Evolutionary conservation across 2,888 invertebrate genomes (phyloP), one percentile per base, ranked within the genome.

Genomic region (Mythimna lalbum): DNA sequence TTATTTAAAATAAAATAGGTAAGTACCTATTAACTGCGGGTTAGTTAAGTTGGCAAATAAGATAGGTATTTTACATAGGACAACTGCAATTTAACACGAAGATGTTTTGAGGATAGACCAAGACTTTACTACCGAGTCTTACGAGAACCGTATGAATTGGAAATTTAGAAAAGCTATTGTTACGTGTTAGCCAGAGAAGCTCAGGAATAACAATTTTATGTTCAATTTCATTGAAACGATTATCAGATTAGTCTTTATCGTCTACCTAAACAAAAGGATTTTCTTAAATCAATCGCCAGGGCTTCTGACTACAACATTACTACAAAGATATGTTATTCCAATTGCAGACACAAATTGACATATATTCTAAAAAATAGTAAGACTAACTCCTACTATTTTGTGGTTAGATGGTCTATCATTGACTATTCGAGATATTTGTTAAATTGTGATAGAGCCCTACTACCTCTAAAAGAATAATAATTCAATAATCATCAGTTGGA

Each of bases 341-440:
- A 72, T 50, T 56, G 55, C 39, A 56, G n/a, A 62, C 9, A 53
- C 14, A 55, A 65, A 75, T 75, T 49, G 55, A 66, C 75, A 31
- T 66, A 31, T 66, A 9, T 19, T 66, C 49, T 49, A 27, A 65
- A 50, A 39, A 23, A n/a, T 23, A 43, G 50, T n/a, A 31, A 50
- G 50, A 33, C 60, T 52, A 63, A 53, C 14, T 19, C 23, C 14
- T 39, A 31, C 17, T 69, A 27, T 10, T 63, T 23, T 49, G 47
- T 63, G 73, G 43, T 47, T 23, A 9, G 7, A 27, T 63, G 33
- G 14, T 21, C 17, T 36, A 19, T 53, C 19, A 55, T 55, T 36
- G 47, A 9, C 17, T 73, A 19, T 31, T 19, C 19, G 27, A 27
- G 33, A 31, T 43, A 33, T 57, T 36, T 17, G n/a, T 53, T 21